These are phyloP conservation scores for Leptopilina syphax DNA, from an alignment of 2,888 invertebrate genomes.

Conservation along the genomic window DNA sequence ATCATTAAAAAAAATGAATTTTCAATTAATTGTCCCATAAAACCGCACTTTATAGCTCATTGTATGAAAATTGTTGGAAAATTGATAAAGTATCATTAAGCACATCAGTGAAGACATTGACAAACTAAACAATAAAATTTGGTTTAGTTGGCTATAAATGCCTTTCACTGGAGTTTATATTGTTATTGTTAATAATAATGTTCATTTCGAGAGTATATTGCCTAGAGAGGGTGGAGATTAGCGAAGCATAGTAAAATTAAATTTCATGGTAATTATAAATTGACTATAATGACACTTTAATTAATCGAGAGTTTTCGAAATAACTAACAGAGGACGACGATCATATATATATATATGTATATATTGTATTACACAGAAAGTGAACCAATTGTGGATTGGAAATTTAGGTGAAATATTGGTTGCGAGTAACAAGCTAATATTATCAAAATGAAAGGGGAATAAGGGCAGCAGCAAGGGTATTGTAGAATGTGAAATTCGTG, in stretches of 20 bases:
- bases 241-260: background rate
- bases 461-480: background rate
- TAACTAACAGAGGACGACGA: background rate
- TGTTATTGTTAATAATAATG: background rate
- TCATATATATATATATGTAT: too few relatives aligned
- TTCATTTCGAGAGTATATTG: background rate
- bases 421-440: constrained; percentile 25
- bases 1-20: too few relatives aligned
- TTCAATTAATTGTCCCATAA: too few relatives aligned
- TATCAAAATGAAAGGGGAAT: background rate
- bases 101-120: background rate
- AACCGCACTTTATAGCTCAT: too few relatives aligned
- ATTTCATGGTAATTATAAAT: constrained; percentile 13
- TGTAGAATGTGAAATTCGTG: constrained; percentile 2
- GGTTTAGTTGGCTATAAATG: background rate
- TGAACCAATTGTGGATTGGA: background rate
- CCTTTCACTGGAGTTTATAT: background rate
- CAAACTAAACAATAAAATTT: constrained; percentile 5
- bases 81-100: too few relatives aligned
- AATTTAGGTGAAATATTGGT: constrained; percentile 1
- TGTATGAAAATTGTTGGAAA: too few relatives aligned
- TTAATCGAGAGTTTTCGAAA: constrained; percentile 17
- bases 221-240: background rate
- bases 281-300: constrained; percentile 15
- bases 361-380: constrained; percentile 16